phyloP scores from a whole-genome alignment of 2,797 vertebrate species.

The Macrochelys suwanniensis region DNA sequence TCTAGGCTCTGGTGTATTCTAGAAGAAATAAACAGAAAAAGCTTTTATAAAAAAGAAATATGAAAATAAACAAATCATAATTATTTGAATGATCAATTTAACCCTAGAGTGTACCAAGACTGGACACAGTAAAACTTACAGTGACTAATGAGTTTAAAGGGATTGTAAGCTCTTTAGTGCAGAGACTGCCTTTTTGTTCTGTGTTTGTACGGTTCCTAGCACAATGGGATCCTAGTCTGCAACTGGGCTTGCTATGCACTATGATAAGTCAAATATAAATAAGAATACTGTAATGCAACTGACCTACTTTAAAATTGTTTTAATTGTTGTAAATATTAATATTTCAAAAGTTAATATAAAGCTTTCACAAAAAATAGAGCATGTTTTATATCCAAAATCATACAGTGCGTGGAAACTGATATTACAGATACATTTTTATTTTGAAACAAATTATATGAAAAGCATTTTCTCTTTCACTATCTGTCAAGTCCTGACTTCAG shows the following conservation, averaged over 20 bases:
- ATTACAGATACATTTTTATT: background rate
- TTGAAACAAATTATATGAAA: background rate
- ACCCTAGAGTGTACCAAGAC: background rate
- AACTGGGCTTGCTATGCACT: background rate
- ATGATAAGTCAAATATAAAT: too few species aligned
- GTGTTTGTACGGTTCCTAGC: background rate
- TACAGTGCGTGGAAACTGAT: background rate
- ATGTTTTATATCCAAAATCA: background rate
- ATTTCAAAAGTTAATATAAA: background rate
- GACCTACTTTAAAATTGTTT: background rate
- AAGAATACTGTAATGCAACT: background rate
- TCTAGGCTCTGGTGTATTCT: conserved; percentile 90
- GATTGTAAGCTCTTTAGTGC: background rate
- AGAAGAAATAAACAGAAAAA: conserved; percentile 42
- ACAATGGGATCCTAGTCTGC: background rate
- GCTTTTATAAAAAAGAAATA: conserved; percentile 27
- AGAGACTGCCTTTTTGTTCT: background rate
- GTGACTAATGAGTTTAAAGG: rapidly evolving
- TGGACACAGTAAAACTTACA: background rate
- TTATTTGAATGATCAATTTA: background rate
- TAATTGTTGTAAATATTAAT: background rate
- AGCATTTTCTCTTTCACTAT: background rate
- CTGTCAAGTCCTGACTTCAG: background rate
- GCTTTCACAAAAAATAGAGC: background rate
- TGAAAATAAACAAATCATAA: background rate